A percentile compares a stretch with the other conserved stretches of the same genome.
phyloP scores from a whole-genome alignment of 2,797 vertebrate genomes.

The Craterocephalus amniculus region DNA sequence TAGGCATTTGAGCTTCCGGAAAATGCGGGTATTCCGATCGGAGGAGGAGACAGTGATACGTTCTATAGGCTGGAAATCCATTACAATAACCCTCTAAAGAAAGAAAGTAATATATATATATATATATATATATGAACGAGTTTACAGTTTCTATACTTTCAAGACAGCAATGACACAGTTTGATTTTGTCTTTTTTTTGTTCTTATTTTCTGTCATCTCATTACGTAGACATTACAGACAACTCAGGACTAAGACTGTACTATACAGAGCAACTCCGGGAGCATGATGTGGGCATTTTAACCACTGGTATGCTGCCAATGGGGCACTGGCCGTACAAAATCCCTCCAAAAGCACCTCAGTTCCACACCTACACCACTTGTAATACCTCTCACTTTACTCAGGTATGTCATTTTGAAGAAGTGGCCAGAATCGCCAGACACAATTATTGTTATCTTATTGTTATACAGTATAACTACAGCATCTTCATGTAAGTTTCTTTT shows the following conservation, averaged over 20 bases:
- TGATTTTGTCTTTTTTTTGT: neutral
- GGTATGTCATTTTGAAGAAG: conserved; percentile 49
- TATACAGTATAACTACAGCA: neutral
- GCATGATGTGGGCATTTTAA: conserved; percentile 67
- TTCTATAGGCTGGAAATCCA: conserved; percentile 79
- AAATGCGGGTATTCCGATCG: conserved; percentile 71
- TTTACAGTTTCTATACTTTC: too few species aligned
- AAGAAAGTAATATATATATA: conserved; percentile 62
- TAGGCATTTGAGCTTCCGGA: conserved; percentile 74
- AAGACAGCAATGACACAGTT: neutral
- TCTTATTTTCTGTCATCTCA: neutral
- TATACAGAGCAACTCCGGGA: conserved; percentile 67
- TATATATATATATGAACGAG: too few species aligned
- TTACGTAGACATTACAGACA: conserved; percentile 70
- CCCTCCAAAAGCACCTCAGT: conserved; percentile 72
- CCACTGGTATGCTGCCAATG: conserved; percentile 50
- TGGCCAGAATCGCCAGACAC: neutral
- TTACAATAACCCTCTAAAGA: conserved; percentile 72
- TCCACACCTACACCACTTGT: conserved; percentile 73
- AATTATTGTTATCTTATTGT: neutral
- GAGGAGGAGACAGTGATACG: conserved; percentile 34
- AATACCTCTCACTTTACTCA: conserved; percentile 68
- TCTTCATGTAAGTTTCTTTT: neutral
- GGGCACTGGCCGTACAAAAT: conserved; percentile 25
- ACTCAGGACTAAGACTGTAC: conserved; percentile 76